Percentiles rank a stretch among this genome's conserved stretches.
Evolutionary conservation across 2,888 invertebrate genomes (phyloP).

Genomic region (Sarcophaga rosellei): DNA sequence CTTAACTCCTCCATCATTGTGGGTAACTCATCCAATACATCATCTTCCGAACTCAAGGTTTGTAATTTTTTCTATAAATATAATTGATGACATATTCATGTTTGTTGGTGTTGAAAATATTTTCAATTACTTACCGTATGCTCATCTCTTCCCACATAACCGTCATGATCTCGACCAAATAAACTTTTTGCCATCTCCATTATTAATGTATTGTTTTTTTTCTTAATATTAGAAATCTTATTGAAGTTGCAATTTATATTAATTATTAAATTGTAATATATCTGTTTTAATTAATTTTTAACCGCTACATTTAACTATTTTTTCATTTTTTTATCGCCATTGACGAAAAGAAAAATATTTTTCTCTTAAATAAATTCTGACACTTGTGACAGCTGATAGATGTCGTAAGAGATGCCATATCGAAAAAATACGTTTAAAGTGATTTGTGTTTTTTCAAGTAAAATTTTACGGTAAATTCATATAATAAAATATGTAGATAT

Average conservation of each 20-base stretch:
- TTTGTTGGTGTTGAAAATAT: not conserved
- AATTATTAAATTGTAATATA: not conserved
- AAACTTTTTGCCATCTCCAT: conserved; percentile 95
- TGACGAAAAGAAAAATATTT: conserved; percentile 31
- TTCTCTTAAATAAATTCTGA: conserved; percentile 37
- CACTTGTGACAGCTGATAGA: conserved; percentile 47
- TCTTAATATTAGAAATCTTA: not conserved
- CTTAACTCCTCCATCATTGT: conserved; percentile 87
- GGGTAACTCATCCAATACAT: conserved; percentile 82
- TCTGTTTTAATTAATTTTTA: conserved; percentile 18
- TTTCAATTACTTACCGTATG: conserved; percentile 84
- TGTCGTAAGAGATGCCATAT: not conserved
- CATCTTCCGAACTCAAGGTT: conserved; percentile 89
- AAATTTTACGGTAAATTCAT: too few relatives aligned
- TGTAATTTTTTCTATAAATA: conserved; percentile 87
- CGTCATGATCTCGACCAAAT: conserved; percentile 93
- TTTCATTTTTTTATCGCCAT: conserved; percentile 35
- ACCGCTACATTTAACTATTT: not conserved
- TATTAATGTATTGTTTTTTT: not conserved
- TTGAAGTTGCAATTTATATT: not conserved
- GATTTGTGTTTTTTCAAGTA: not conserved
- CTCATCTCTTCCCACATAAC: conserved; percentile 93
- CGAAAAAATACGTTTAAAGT: not conserved
- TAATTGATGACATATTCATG: conserved; percentile 27
- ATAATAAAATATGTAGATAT: too few relatives aligned